Evolutionary conservation across 2,888 invertebrate genomes (phyloP).

Genomic region (Calephelis perditalis): DNA sequence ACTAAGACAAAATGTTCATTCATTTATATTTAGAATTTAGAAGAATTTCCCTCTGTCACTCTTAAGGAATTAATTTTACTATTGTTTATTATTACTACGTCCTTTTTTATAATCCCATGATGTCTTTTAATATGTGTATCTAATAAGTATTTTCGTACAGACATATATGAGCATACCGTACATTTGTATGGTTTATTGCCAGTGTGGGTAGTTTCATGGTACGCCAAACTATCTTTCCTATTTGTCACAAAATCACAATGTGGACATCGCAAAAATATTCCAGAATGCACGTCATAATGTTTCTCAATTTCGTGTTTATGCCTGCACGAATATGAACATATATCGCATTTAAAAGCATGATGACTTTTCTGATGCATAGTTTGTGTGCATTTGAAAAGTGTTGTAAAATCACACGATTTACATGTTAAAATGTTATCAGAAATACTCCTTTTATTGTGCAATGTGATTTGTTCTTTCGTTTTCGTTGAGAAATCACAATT

Average conservation of each 20-base stretch:
- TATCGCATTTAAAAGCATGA: constrained; percentile 43
- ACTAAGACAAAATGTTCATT: too few species aligned
- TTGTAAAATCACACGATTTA: constrained; percentile 40
- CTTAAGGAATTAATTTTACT: constrained; percentile 45
- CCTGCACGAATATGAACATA: constrained; percentile 45
- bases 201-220: constrained; percentile 51
- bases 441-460: constrained; percentile 53
- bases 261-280: constrained; percentile 45
- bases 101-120: constrained; percentile 38
- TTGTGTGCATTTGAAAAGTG: constrained; percentile 48
- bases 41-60: constrained; percentile 23
- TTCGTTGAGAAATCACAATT: constrained; percentile 59
- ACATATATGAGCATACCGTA: constrained; percentile 42
- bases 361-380: constrained; percentile 51
- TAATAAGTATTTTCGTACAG: constrained; percentile 42
- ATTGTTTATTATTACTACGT: constrained; percentile 37
- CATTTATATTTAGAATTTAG: background rate
- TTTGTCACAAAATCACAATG: constrained; percentile 47
- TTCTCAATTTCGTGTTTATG: constrained; percentile 50
- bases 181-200: constrained; percentile 54
- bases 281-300: constrained; percentile 49
- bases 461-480: constrained; percentile 57
- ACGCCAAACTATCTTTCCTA: constrained; percentile 44
- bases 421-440: constrained; percentile 37
- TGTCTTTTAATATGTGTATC: constrained; percentile 44